Percentiles rank a stretch among this genome's conserved stretches.
Evolutionary conservation across 2,888 invertebrate species (phyloP).

Genomic region (Tetanocera ferruginea): DNA sequence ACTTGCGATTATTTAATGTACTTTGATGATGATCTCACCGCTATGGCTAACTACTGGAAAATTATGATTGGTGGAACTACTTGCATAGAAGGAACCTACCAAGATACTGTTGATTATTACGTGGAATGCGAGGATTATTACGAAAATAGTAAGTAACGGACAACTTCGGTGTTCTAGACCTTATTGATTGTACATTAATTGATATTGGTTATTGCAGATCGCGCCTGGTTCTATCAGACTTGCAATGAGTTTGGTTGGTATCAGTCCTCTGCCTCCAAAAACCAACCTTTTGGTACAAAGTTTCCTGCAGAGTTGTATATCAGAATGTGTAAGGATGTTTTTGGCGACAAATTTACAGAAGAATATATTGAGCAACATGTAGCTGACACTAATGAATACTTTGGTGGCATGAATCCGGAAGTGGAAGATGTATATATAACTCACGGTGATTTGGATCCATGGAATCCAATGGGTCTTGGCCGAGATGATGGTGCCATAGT

Average conservation of each 20-base stretch:
- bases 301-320: conserved; percentile 61
- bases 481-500: conserved; percentile 59
- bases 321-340: conserved; percentile 61
- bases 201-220: conserved; percentile 69
- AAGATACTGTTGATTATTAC: conserved; percentile 52
- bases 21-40: conserved; percentile 56
- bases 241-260: conserved; percentile 90
- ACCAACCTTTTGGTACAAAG: conserved; percentile 72
- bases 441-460: conserved; percentile 74
- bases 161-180: too few relatives aligned
- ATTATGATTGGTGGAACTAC: conserved; percentile 39
- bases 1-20: conserved; percentile 56
- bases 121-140: conserved; percentile 46
- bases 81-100: conserved; percentile 59
- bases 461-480: conserved; percentile 72
- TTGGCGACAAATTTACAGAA: conserved; percentile 55
- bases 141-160: conserved; percentile 56
- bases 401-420: conserved; percentile 70
- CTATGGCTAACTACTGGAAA: conserved; percentile 57
- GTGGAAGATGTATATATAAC: conserved; percentile 72
- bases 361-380: conserved; percentile 51
- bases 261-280: conserved; percentile 77
- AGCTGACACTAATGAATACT: conserved; percentile 70
- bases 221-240: conserved; percentile 86
- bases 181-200: not conserved